Evolutionary conservation across 2,113 vertebrate species (phyloP).

Genomic region (Erythrocercus mccallii): DNA sequence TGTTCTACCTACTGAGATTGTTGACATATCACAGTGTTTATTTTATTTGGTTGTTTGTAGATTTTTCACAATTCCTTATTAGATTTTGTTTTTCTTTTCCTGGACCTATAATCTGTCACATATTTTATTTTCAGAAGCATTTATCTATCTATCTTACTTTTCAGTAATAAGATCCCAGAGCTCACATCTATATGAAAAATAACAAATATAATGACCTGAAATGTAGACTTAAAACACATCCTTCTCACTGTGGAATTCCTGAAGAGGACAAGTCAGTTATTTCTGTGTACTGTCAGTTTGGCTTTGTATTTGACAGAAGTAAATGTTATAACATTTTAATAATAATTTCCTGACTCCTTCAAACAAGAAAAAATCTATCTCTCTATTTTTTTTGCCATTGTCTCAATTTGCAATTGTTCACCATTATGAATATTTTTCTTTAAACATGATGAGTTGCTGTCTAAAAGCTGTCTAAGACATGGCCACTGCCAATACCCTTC

Average conservation of each 20-base stretch:
- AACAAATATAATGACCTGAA: neutral
- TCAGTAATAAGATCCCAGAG: conserved; percentile 4
- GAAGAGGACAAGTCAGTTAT: neutral
- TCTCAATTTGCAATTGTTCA: neutral
- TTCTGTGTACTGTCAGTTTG: neutral
- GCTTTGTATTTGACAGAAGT: neutral
- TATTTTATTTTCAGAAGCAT: neutral
- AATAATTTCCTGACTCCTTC: neutral
- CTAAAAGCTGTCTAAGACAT: neutral
- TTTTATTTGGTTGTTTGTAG: neutral
- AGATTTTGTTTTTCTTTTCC: neutral
- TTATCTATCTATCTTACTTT: neutral
- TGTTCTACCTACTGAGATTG: neutral
- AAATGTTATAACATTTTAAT: neutral
- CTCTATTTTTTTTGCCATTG: accelerated
- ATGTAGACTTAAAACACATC: neutral
- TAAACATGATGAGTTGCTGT: neutral
- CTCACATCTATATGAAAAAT: neutral
- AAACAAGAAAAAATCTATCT: neutral
- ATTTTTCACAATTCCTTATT: neutral
- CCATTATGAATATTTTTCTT: neutral
- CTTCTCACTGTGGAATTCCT: neutral
- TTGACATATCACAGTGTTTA: neutral
- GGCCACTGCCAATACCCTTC: neutral
- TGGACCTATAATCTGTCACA: neutral